Conservation (phyloP, 2,113 vertebrate genomes). For the Climacteris rufus region DNA sequence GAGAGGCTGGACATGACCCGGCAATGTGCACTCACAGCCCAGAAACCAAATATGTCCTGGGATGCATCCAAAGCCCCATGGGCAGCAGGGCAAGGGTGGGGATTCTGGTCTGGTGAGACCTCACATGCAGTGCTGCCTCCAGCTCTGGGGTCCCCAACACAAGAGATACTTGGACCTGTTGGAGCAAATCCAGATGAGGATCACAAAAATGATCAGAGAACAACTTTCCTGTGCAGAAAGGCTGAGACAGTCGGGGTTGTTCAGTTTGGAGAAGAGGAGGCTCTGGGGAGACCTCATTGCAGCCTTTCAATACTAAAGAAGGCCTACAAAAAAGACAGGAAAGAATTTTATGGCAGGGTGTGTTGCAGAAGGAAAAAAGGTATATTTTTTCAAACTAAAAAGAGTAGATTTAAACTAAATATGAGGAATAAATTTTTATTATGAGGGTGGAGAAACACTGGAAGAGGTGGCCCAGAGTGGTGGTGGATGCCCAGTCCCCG, state of each 20-base stretch:
- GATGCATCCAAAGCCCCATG: fast-evolving
- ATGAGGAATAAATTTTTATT: neutral
- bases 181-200: neutral
- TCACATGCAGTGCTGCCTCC: neutral
- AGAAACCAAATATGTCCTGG: fast-evolving
- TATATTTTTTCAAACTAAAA: neutral
- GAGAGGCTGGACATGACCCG: neutral
- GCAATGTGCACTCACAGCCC: neutral
- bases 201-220: neutral
- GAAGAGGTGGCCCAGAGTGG: neutral
- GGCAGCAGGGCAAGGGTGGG: neutral
- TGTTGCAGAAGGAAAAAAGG: neutral
- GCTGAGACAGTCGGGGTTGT: neutral
- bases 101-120: neutral
- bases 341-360: neutral
- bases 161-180: neutral
- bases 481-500: neutral
- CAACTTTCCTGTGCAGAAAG: neutral
- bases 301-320: neutral
- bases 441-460: neutral
- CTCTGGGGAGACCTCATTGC: neutral
- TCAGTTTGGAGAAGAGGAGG: neutral
- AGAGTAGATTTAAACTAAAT: neutral
- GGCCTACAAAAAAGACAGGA: too few species aligned
- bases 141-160: too few species aligned